Evolutionary conservation across 2,888 invertebrate genomes (phyloP), one percentile per base, ranked within the genome.

Genomic region (Cosmia pyralina): DNA sequence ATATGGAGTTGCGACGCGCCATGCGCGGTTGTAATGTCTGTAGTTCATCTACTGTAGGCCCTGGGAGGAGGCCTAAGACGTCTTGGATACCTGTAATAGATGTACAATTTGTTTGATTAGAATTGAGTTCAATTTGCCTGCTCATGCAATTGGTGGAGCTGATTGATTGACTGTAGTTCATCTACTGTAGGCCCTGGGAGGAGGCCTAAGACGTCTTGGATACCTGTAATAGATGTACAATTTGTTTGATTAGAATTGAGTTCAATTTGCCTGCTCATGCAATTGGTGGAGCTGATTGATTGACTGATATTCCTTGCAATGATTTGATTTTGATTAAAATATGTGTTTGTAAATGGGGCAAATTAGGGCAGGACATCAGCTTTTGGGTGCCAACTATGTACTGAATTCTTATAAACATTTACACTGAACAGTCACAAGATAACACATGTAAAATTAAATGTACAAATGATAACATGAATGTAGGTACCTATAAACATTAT

Each of bases 191-290:
- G 98, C 0, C 98, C 99, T 0, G 99, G 99, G 63, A 99, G 95
- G 57, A 98, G 95, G 28, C 97, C 97, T 50, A 99, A 95, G 60
- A 98, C 97, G 88, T 99, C 99, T 88, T 98, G 98, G 34, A 99
- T 97, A 71, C 97, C 97, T 96, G 91, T 13, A 89, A 89, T 28
- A 72, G 8, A 55, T 60, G 0, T 6, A 48, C 13, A 44, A 53
- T n/a, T 19, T 1, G 41, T 22, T 19, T 34, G 28, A 55, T n/a
- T 53, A 46, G 0, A 59, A 34, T 59, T 52, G 2, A 38, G 52
- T 34, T 58, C 8, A 34, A 8, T 69, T 19, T 34, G 15, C 7
- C 15, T 65, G 28, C 17, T 17, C 28, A 38, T n/a, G 53, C 46
- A 38, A 48, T 41, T 53, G 19, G 28, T 28, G 22, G 6, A 38